These are phyloP conservation scores for Drosophila orena DNA, from an alignment of 1,140 invertebrate genomes.

Conservation along the genomic window DNA sequence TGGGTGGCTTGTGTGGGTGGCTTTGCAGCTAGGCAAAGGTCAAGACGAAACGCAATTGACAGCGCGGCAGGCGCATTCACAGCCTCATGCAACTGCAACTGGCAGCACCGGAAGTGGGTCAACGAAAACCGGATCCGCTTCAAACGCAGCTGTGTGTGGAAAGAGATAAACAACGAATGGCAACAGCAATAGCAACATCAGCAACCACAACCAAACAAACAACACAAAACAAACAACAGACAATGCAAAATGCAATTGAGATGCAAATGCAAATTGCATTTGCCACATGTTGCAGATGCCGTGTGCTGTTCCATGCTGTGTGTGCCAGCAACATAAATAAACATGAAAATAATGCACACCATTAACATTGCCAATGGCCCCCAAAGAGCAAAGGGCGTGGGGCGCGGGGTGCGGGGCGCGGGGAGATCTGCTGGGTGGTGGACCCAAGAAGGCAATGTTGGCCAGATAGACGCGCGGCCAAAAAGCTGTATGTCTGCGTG, in stretches of 20 bases:
- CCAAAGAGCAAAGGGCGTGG: constrained; percentile 53
- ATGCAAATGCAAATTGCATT: constrained; percentile 79
- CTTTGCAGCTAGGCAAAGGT: constrained; percentile 57
- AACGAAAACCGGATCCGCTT: constrained; percentile 78
- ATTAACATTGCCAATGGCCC: constrained; percentile 81
- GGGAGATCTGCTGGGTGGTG: neutral
- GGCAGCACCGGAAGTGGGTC: constrained; percentile 74
- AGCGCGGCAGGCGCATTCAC: constrained; percentile 15
- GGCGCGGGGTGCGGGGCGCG: neutral
- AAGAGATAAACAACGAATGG: constrained; percentile 57
- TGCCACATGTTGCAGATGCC: constrained; percentile 63
- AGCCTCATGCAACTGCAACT: constrained; percentile 41
- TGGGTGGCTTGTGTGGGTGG: constrained; percentile 18
- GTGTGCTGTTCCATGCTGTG: constrained; percentile 13
- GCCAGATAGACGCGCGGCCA: constrained; percentile 55
- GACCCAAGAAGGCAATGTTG: constrained; percentile 6
- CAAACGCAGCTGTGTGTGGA: constrained; percentile 74
- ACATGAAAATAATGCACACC: constrained; percentile 81
- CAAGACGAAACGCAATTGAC: constrained; percentile 53
- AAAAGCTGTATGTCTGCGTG: constrained; percentile 30
- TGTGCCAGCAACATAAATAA: constrained; percentile 75
- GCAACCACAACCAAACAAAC: constrained; percentile 30
- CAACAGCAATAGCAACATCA: constrained; percentile 28
- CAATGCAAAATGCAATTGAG: constrained; percentile 78
- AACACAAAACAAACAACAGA: constrained; percentile 69